Base-by-base conservation (phyloP, 2,113 vertebrate species). In the Cyprinus carpio region DNA sequence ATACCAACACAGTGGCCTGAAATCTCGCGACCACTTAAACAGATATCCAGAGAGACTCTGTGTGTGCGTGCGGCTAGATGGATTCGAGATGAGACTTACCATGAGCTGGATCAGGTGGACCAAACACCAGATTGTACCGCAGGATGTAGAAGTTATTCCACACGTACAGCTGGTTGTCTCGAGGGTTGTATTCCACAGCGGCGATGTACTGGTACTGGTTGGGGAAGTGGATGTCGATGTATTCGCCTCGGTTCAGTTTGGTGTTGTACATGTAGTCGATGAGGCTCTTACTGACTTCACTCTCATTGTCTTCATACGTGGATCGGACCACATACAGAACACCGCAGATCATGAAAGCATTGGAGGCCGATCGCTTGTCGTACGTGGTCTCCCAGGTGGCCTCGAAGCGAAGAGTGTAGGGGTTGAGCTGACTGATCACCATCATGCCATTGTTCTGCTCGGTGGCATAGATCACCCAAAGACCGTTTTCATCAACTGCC, bases 141-240 rank as follows among this genome's bases (percentile, higher is more conserved):
- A 99, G 96, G 91, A 99, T 97, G 93, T 98, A 99, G 93, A 98
- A 98, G 94, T 99, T 99, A 96, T 99, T 99, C 98, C 98, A 99
- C 81, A 99, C 98, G 4, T 99, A 99, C 1, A 99, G 95, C 85
- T 99, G 97, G 92, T 99, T 99, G 92, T 99, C 98, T 93, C 97
- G 93, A 74, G 98, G 98, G 92, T 99, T 99, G 93, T 99, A 99
- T 96, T 99, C 98, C 97, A 98, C 98, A 76, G 98, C 96, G 18
- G 98, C 96, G 29, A 99, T 99, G 89, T 99, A 99, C 92, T 99
- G 98, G 94, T 99, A 99, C 92, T 98, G 97, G 93, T 99, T 99
- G 92, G 98, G 98, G 91, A 99, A 99, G 86, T 97, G 96, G 89
- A 99, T 93, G 79, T 99, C 97, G 76, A 98, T 96, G 5, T 96